Evolutionary conservation across 2,797 vertebrate genomes (phyloP).

Genomic region (Sparus aurata): DNA sequence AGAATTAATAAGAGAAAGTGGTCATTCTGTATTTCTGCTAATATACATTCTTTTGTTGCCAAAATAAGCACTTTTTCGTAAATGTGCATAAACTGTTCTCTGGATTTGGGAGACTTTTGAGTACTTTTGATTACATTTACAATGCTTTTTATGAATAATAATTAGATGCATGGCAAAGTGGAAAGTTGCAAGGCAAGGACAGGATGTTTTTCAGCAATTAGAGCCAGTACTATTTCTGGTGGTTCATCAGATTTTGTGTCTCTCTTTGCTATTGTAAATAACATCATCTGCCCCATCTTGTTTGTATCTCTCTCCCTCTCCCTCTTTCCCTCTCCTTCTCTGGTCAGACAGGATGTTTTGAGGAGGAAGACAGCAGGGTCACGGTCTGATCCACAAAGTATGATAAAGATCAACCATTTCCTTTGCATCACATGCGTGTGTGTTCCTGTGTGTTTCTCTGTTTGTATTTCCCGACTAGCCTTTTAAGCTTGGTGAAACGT

Average conservation of each 20-base stretch:
- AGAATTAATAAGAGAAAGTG: constrained; percentile 1
- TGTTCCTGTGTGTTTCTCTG: constrained; percentile 8
- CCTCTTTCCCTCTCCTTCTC: constrained; percentile 18
- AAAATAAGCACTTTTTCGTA: background rate
- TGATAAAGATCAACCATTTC: constrained; percentile 74
- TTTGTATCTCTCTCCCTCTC: constrained; percentile 27
- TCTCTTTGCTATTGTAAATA: constrained; percentile 39
- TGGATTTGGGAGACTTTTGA: background rate
- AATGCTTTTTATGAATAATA: background rate
- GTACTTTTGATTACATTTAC: background rate
- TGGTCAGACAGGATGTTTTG: constrained; percentile 71
- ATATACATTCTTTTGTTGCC: constrained; percentile 4
- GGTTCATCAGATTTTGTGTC: constrained; percentile 29
- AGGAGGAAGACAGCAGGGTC: constrained; percentile 62
- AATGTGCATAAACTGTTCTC: background rate
- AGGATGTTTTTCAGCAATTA: constrained; percentile 11
- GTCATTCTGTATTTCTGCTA: background rate
- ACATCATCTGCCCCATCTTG: constrained; percentile 30
- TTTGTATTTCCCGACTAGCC: background rate
- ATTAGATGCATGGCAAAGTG: background rate
- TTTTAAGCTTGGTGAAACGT: background rate
- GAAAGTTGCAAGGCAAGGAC: background rate
- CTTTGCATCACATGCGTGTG: constrained; percentile 54
- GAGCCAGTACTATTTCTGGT: background rate
- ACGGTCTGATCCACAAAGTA: constrained; percentile 53